Percentiles rank a stretch among this genome's conserved stretches.
Evolutionary conservation across 2,797 vertebrate genomes (phyloP).

Genomic region (Neostethus bicornis): DNA sequence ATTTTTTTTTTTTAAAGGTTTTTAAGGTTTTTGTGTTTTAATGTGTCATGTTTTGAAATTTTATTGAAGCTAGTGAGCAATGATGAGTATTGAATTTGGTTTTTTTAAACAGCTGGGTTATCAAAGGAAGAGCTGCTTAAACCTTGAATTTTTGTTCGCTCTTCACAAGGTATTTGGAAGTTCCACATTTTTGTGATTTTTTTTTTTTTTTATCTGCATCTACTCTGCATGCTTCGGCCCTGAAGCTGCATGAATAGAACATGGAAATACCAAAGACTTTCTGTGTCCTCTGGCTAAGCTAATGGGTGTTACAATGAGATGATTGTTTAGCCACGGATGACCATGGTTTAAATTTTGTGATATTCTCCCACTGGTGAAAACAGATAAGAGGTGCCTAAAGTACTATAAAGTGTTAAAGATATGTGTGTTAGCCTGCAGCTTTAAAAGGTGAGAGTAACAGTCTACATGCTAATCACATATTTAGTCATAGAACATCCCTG

Average conservation of each 20-base stretch:
- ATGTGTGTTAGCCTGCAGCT: slow-evolving; percentile 41
- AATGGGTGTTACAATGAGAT: slow-evolving; percentile 20
- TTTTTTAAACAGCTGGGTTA: slow-evolving; percentile 59
- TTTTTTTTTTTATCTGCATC: slow-evolving; percentile 21
- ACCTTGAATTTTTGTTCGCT: slow-evolving; percentile 27
- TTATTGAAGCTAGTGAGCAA: slow-evolving; percentile 59
- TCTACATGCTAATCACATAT: slow-evolving; percentile 23
- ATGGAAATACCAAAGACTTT: slow-evolving; percentile 7
- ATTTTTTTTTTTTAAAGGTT: slow-evolving; percentile 25
- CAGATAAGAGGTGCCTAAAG: slow-evolving; percentile 28
- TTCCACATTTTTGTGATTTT: slow-evolving; percentile 24
- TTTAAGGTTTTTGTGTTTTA: too few species aligned
- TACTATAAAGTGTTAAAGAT: slow-evolving; percentile 22
- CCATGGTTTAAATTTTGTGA: slow-evolving; percentile 23
- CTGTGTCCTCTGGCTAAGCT: slow-evolving; percentile 9
- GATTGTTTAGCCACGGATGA: slow-evolving; percentile 9
- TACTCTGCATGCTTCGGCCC: slow-evolving; percentile 5
- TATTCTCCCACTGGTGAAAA: slow-evolving; percentile 33
- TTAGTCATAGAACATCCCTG: slow-evolving; percentile 18
- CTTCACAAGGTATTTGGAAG: slow-evolving; percentile 36
- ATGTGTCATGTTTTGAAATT: too few species aligned
- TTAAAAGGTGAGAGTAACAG: slow-evolving; percentile 16
- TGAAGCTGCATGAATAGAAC: slow-evolving; percentile 26
- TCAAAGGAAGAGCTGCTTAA: slow-evolving; percentile 61
- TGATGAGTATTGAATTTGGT: slow-evolving; percentile 62